These are phyloP conservation scores for Protonemura montana DNA, from an alignment of 2,888 invertebrate species.

Conservation along the genomic window DNA sequence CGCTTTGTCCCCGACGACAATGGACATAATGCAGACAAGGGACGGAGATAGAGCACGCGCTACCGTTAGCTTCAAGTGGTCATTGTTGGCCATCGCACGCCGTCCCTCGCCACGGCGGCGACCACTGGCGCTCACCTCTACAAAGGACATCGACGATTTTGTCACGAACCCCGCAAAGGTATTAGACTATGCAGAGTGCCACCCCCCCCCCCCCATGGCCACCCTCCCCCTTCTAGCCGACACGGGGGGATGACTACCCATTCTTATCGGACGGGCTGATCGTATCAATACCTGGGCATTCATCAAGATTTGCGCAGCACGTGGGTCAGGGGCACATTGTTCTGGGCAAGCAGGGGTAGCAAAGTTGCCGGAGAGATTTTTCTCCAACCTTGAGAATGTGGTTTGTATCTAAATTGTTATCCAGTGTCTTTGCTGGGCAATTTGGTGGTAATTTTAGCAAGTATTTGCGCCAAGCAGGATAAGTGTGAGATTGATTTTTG, in stretches of 20 bases:
- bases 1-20: constrained; percentile 39
- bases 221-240: not conserved
- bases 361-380: not conserved
- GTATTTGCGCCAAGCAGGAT: too few relatives aligned
- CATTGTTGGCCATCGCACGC: constrained; percentile 42
- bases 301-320: constrained; percentile 43
- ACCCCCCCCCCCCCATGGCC: not conserved
- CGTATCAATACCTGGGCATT: constrained; percentile 50
- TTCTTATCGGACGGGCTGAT: not conserved
- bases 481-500: too few relatives aligned
- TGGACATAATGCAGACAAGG: not conserved
- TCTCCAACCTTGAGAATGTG: too few relatives aligned
- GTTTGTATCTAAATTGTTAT: too few relatives aligned
- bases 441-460: too few relatives aligned
- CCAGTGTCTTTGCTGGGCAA: too few relatives aligned
- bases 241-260: not conserved
- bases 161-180: not conserved
- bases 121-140: not conserved
- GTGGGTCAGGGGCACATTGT: not conserved
- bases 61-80: constrained; percentile 47
- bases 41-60: constrained; percentile 23
- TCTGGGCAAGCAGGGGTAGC: not conserved
- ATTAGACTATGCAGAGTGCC: not conserved
- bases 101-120: constrained; percentile 1
- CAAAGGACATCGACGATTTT: constrained; percentile 26